Evolutionary conservation across 2,113 vertebrate species (phyloP), one percentile per base, ranked within the genome.

Genomic region (Callorhinus ursinus): DNA sequence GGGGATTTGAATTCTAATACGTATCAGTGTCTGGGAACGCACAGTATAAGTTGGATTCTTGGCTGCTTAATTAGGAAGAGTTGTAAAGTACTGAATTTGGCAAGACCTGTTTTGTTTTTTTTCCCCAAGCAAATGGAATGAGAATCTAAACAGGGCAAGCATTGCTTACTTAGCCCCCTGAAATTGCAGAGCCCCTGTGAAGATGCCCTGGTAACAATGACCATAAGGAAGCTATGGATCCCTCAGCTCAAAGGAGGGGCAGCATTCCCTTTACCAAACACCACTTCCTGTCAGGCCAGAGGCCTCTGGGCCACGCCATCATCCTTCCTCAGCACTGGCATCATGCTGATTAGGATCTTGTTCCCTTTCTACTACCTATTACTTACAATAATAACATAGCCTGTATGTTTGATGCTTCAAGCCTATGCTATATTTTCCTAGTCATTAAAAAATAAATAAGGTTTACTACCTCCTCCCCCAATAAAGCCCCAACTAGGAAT

Each of bases 381-480:
- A 95, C 36, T 82, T 83, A 33, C 88, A 88, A 61, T 67, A 28
- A 74, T 81, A 86, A 88, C 72, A 76, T 31, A 84, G 59, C 51
- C 39, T 24, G 4, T n/a, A n/a, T 69, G 22, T 82, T 72, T 67
- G 33, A 36, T 67, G 19, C 19, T 69, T 86, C 69, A 94, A 93
- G 53, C 67, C 33, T 94, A 21, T 88, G 53, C n/a, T 57, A n/a
- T 83, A 15, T 90, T 96, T 97, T 95, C 71, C 51, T 96, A 83
- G 28, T 71, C 53, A 89, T 84, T 85, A 42, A 90, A 94, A 95
- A 96, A 93, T 90, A 88, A 85, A 85, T 88, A 77, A 94, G 4
- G 15, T 61, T 95, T 94, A 88, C 9, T 95, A 6, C 3, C 24
- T 7, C 49, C 63, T 39, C 31, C 16, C 33, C 14, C 72, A 95